A percentile compares a stretch with the other conserved stretches of the same genome.
These are phyloP conservation scores for Trichonephila inaurata DNA, from an alignment of 1,140 invertebrate species.

Conservation along the genomic window DNA sequence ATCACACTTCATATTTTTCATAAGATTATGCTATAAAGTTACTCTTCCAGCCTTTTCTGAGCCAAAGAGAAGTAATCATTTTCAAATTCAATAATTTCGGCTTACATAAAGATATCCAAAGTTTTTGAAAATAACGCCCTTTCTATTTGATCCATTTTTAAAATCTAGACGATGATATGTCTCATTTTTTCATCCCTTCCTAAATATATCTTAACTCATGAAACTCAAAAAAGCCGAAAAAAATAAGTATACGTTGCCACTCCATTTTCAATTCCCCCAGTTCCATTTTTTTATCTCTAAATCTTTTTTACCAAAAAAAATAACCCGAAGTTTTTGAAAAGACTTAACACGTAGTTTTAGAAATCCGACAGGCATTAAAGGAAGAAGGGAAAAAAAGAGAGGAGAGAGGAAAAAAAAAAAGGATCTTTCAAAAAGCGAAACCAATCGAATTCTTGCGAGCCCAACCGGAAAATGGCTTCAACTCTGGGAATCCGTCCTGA, in stretches of 20 bases:
- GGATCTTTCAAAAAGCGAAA: neutral
- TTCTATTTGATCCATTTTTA: neutral
- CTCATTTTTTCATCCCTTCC: neutral
- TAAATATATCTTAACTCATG: neutral
- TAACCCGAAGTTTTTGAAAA: neutral
- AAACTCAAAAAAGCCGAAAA: neutral
- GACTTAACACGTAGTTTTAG: conserved; percentile 26
- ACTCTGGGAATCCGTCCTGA: neutral
- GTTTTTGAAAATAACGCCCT: no score
- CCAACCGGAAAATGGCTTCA: neutral
- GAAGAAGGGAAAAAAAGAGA: neutral
- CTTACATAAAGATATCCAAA: no score
- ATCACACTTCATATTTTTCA: no score
- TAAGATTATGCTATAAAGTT: no score
- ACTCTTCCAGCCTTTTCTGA: no score
- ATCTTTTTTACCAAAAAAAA: neutral
- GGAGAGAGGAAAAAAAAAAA: neutral
- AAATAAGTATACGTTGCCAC: neutral
- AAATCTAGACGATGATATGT: neutral
- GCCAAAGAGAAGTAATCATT: no score
- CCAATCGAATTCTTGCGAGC: neutral
- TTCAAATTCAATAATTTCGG: no score
- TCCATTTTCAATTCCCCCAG: neutral
- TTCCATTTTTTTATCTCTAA: neutral
- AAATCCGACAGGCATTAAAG: conserved; percentile 14